Evolutionary conservation across 2,797 vertebrate genomes (phyloP).

Genomic region (Manis pentadactyla): DNA sequence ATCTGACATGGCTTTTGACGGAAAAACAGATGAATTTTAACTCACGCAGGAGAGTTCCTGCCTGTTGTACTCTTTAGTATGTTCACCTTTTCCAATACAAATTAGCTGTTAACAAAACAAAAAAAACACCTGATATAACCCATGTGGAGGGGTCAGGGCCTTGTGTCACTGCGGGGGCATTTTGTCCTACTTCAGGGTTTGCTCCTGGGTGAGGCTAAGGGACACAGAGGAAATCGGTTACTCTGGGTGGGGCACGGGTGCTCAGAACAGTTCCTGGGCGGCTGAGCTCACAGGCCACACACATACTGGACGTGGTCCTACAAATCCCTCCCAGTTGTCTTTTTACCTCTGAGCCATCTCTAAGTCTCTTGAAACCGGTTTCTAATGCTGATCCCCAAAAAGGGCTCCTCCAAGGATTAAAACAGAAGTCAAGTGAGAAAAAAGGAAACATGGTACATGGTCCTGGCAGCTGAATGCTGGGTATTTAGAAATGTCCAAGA

Average conservation of each 20-base stretch:
- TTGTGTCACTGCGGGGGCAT: neutral
- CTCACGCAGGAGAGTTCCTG: neutral
- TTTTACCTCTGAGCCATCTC: neutral
- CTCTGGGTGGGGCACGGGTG: neutral
- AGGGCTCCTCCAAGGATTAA: conserved; percentile 33
- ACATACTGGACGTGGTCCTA: neutral
- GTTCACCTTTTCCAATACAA: neutral
- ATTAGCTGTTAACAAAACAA: neutral
- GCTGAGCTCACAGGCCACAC: neutral
- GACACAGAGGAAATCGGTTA: neutral
- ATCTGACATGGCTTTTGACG: neutral
- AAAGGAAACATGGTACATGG: neutral
- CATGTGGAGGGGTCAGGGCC: neutral
- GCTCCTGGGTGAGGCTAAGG: neutral
- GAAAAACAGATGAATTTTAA: neutral
- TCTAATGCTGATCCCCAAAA: neutral
- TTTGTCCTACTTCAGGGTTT: neutral
- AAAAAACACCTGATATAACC: neutral
- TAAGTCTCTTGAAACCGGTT: neutral
- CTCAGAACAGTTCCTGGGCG: neutral
- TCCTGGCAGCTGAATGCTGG: neutral
- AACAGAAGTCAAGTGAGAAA: conserved; percentile 28
- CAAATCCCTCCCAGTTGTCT: neutral
- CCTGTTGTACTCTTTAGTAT: neutral
- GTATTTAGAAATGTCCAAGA: neutral